phyloP scores from a whole-genome alignment of 2,888 invertebrate species.

The Tachina fera region DNA sequence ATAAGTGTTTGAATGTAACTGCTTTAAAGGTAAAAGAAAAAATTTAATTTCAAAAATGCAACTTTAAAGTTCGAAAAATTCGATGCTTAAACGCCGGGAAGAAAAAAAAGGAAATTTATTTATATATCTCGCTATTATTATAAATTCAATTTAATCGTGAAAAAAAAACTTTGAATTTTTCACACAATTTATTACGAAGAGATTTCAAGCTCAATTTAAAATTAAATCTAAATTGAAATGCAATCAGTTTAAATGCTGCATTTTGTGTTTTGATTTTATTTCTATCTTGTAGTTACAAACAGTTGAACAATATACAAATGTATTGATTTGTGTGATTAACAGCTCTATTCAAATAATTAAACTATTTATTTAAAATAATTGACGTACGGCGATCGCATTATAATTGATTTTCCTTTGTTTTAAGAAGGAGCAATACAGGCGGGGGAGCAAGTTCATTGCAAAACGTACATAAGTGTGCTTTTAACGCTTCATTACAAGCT shows the following conservation, averaged over 20 bases:
- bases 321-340: constrained; percentile 46
- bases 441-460: constrained; percentile 34
- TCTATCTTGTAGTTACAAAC: constrained; percentile 11
- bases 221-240: neutral
- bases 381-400: constrained; percentile 43
- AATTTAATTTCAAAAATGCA: too few relatives aligned
- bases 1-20: too few relatives aligned
- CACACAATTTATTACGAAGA: neutral
- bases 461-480: constrained; percentile 37
- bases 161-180: neutral
- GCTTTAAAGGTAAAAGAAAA: too few relatives aligned
- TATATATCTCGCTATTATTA: neutral
- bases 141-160: neutral
- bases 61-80: too few relatives aligned
- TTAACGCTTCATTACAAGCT: constrained; percentile 32
- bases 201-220: neutral
- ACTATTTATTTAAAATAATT: constrained; percentile 39
- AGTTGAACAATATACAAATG: neutral
- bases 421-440: neutral
- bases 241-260: constrained; percentile 5
- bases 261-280: constrained; percentile 9
- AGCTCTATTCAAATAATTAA: constrained; percentile 41
- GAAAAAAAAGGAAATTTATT: too few relatives aligned
- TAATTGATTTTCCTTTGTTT: constrained; percentile 32
- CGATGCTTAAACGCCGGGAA: too few relatives aligned